These are phyloP conservation scores for Adelognathus sp. DNA, from an alignment of 2,888 invertebrate species.

Conservation along the genomic window DNA sequence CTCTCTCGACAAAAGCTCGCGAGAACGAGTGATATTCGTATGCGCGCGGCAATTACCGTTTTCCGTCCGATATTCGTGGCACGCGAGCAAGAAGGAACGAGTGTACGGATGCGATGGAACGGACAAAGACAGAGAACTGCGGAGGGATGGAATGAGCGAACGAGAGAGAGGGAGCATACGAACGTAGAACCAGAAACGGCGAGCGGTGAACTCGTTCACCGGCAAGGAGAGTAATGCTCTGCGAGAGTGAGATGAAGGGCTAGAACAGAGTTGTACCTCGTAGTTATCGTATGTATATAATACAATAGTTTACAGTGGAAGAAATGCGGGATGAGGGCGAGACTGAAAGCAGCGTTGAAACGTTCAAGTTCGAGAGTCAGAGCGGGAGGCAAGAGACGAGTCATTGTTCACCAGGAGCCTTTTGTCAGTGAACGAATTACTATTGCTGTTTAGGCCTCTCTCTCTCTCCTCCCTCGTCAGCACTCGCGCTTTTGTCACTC, in stretches of 20 bases:
- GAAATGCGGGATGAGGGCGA: conserved; percentile 11
- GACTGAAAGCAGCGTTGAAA: conserved; percentile 43
- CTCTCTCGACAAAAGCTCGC: conserved; percentile 33
- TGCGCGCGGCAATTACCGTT: conserved; percentile 52
- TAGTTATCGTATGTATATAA: neutral
- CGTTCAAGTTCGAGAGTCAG: conserved; percentile 18
- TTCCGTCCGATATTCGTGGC: conserved; percentile 43
- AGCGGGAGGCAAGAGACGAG: conserved; percentile 38
- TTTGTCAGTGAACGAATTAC: conserved; percentile 75
- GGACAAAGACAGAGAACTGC: neutral
- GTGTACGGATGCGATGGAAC: conserved; percentile 4
- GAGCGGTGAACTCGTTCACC: neutral
- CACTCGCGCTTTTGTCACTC: conserved; percentile 40
- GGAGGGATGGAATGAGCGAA: neutral
- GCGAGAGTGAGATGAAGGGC: neutral
- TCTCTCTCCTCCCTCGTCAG: conserved; percentile 5
- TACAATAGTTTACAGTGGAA: neutral
- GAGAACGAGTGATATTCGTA: conserved; percentile 22
- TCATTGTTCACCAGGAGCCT: conserved; percentile 68
- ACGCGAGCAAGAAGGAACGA: neutral
- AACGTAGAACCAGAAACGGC: neutral
- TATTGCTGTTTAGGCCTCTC: conserved; percentile 69
- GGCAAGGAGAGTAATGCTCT: neutral
- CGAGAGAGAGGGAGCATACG: neutral
- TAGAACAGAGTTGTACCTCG: neutral